Percentiles rank a stretch among this genome's conserved stretches.
Evolutionary conservation across 2,113 vertebrate species (phyloP).

Genomic region (Paradisaea rubra): DNA sequence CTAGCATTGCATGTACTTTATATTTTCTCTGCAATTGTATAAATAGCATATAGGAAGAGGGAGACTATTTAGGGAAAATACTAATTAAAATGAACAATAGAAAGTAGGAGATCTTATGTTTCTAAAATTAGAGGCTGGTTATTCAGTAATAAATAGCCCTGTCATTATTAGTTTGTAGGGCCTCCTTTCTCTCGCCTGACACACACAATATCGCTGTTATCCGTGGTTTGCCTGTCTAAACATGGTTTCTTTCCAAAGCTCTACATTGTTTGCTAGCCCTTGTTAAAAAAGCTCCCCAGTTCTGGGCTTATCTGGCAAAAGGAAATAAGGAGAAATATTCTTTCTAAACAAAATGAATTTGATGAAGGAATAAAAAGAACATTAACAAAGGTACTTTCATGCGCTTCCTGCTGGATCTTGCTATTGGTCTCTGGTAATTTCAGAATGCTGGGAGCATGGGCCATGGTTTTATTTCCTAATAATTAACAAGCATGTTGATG

Average conservation of each 20-base stretch:
- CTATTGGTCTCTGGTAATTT: not conserved
- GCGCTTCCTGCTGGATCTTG: not conserved
- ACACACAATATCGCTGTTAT: slow-evolving; percentile 61
- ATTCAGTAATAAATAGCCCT: slow-evolving; percentile 72
- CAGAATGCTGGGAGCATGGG: not conserved
- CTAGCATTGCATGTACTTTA: slow-evolving; percentile 56
- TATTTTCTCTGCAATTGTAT: slow-evolving; percentile 68
- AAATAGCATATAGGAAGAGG: slow-evolving; percentile 71
- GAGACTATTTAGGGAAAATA: slow-evolving; percentile 75
- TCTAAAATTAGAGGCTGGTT: slow-evolving; percentile 76
- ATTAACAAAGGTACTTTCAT: not conserved
- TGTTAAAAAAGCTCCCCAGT: slow-evolving; percentile 21
- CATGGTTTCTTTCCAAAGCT: slow-evolving; percentile 45
- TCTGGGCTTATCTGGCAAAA: slow-evolving; percentile 51
- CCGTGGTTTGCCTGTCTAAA: slow-evolving; percentile 67
- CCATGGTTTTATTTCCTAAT: not conserved
- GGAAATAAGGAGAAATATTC: slow-evolving; percentile 26
- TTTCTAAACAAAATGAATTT: slow-evolving; percentile 20
- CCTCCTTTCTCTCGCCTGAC: slow-evolving; percentile 57
- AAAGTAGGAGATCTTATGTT: slow-evolving; percentile 58
- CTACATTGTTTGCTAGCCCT: slow-evolving; percentile 59
- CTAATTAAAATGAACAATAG: slow-evolving; percentile 80
- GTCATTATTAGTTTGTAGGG: slow-evolving; percentile 65
- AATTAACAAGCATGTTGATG: not conserved
- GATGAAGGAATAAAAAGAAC: not conserved